phyloP scores from a whole-genome alignment of 2,797 vertebrate species.

The Poeciliopsis gracilis region DNA sequence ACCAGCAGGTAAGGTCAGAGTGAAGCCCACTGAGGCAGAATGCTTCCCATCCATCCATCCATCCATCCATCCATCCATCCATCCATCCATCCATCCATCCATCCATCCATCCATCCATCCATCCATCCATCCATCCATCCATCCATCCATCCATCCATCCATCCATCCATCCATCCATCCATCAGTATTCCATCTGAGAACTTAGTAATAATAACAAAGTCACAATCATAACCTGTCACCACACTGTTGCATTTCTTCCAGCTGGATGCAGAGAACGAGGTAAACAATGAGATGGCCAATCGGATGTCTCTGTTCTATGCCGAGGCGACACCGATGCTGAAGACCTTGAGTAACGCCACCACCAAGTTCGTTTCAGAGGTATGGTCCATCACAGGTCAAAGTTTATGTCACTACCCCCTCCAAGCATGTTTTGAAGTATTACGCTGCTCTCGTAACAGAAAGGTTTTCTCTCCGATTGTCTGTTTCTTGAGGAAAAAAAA shows the following conservation, averaged over 20 bases:
- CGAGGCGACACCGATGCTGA: slow-evolving; percentile 92
- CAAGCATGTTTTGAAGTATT: neutral
- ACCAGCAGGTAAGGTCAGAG: slow-evolving; percentile 84
- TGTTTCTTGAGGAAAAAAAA: neutral
- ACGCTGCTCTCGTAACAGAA: neutral
- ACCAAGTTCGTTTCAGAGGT: slow-evolving; percentile 93
- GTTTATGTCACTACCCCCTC: neutral
- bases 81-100: too few species aligned
- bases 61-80: too few species aligned
- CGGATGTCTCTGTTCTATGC: slow-evolving; percentile 94
- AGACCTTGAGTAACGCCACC: slow-evolving; percentile 92
- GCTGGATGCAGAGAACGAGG: slow-evolving; percentile 91
- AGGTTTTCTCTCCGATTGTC: neutral
- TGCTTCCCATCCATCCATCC: too few species aligned
- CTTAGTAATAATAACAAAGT: slow-evolving; percentile 9
- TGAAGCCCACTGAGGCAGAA: neutral
- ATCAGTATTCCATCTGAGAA: slow-evolving; percentile 25
- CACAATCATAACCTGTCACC: neutral
- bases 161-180: too few species aligned
- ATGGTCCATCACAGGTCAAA: neutral
- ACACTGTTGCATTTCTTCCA: slow-evolving; percentile 48
- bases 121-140: too few species aligned
- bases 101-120: too few species aligned
- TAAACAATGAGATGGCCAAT: slow-evolving; percentile 95
- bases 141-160: too few species aligned